Conservation (phyloP, 2,113 vertebrate genomes). For the Synodontis membranacea region DNA sequence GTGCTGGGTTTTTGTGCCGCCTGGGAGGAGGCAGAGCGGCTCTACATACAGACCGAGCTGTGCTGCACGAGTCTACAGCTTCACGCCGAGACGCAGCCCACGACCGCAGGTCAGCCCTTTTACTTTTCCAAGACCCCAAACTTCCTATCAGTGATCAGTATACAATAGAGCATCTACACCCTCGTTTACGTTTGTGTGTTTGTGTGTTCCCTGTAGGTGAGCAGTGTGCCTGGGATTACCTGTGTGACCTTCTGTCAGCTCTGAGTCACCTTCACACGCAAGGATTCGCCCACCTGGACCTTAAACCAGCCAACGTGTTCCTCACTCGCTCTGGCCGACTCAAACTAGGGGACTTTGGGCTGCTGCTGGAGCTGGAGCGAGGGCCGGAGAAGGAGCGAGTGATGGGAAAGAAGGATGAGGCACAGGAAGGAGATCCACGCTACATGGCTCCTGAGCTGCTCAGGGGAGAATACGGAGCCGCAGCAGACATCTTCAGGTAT, state of each 20-base stretch:
- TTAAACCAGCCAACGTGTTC: slow-evolving; percentile 89
- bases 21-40: slow-evolving; percentile 83
- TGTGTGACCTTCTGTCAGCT: slow-evolving; percentile 82
- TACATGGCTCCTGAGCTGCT: slow-evolving; percentile 92
- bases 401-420: slow-evolving; percentile 59
- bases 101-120: slow-evolving; percentile 59
- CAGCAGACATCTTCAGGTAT: slow-evolving; percentile 89
- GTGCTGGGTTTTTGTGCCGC: slow-evolving; percentile 80
- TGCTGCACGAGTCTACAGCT: slow-evolving; percentile 81
- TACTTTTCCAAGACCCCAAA: neutral
- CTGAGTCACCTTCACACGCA: slow-evolving; percentile 79
- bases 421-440: slow-evolving; percentile 87
- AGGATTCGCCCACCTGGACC: slow-evolving; percentile 82
- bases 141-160: neutral
- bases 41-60: slow-evolving; percentile 89
- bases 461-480: slow-evolving; percentile 76
- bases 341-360: slow-evolving; percentile 87
- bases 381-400: slow-evolving; percentile 61
- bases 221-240: slow-evolving; percentile 76
- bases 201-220: slow-evolving; percentile 66
- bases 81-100: slow-evolving; percentile 74
- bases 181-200: neutral
- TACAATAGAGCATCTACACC: neutral
- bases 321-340: slow-evolving; percentile 78
- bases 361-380: slow-evolving; percentile 74